Percentiles rank a stretch among this genome's conserved stretches.
phyloP scores from a whole-genome alignment of 2,888 invertebrate species.

The Adela reaumurella region DNA sequence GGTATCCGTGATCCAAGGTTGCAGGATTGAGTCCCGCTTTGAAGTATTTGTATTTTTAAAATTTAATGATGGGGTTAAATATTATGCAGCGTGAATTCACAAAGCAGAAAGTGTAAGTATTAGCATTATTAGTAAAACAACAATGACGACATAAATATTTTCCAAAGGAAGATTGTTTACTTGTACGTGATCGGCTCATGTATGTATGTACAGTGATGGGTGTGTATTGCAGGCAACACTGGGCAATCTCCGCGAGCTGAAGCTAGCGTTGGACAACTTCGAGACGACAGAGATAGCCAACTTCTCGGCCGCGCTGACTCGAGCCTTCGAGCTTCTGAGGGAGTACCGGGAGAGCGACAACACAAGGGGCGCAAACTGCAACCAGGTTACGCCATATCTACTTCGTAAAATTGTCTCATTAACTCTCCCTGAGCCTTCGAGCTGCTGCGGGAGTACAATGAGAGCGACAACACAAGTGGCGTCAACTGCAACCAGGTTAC shows the following conservation, averaged over 20 bases:
- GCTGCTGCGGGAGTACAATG: slow-evolving; percentile 66
- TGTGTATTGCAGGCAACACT: slow-evolving; percentile 83
- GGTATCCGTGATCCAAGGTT: too few relatives aligned
- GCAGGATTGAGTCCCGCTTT: too few relatives aligned
- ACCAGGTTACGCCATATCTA: slow-evolving; percentile 46
- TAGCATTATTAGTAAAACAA: too few relatives aligned
- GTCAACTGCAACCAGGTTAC: slow-evolving; percentile 58
- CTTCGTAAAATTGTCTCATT: too few relatives aligned
- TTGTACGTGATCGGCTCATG: too few relatives aligned
- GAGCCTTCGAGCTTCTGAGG: slow-evolving; percentile 85
- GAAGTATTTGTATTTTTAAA: too few relatives aligned
- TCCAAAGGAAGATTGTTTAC: slow-evolving; percentile 4
- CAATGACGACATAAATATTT: too few relatives aligned
- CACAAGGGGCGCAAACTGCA: slow-evolving; percentile 63
- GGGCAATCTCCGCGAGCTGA: slow-evolving; percentile 78
- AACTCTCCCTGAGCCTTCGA: slow-evolving; percentile 74
- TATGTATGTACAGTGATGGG: too few relatives aligned
- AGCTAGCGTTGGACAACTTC: slow-evolving; percentile 72
- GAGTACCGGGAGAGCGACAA: slow-evolving; percentile 58
- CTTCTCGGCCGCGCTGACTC: slow-evolving; percentile 83
- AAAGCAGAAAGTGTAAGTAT: too few relatives aligned
- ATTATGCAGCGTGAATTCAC: too few relatives aligned
- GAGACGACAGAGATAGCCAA: slow-evolving; percentile 89
- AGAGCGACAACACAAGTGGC: slow-evolving; percentile 59
- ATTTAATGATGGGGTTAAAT: too few relatives aligned